Base-by-base conservation (phyloP, 2,113 vertebrate genomes). In the Siniperca chuatsi region DNA sequence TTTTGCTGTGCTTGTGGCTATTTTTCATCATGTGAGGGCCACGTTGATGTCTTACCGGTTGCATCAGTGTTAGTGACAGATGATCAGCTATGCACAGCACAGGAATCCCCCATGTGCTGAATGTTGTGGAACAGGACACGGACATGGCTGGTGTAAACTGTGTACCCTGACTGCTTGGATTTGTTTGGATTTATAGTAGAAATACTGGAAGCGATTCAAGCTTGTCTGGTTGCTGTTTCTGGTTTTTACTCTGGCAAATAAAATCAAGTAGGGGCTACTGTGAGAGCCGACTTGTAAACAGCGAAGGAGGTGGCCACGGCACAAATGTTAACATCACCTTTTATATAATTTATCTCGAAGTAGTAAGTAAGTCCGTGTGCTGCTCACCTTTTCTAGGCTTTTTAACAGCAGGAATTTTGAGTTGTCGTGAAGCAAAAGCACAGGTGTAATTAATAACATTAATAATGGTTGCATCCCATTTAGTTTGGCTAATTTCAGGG, bases 61-160 rank as follows among this genome's bases (percentile, higher is more conserved):
- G 83, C 75, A 64, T 87, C 74, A 86, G 79, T 57, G 70, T 81
- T 82, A 33, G 61, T 60, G 81, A 88, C 46, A 71, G 76, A 76
- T 66, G 78, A 81, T 76, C 80, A 55, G 78, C 64, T 73, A 69
- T 77, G 55, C 64, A 71, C n/a, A 60, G 48, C 72, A 78, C n/a
- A 79, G 65, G 73, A 21, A 61, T 57, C 61, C 79, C 73, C 66
- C 64, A 57, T 52, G 72, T 58, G 55, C 29, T 71, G 71, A 44
- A 35, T 74, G 57, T 55, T 46, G 23, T 60, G 9, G 20, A 62
- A 52, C 6, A 84, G 52, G 61, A 71, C 57, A 65, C 37, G 25
- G n/a, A 61, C 16, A 4, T 78, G 79, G 52, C 62, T 57, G 52
- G 40, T 65, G 79, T 81, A n/a, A 15, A 66, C 67, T 70, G 70